phyloP scores from a whole-genome alignment of 1,140 invertebrate species.

The Drosophila obscura region DNA sequence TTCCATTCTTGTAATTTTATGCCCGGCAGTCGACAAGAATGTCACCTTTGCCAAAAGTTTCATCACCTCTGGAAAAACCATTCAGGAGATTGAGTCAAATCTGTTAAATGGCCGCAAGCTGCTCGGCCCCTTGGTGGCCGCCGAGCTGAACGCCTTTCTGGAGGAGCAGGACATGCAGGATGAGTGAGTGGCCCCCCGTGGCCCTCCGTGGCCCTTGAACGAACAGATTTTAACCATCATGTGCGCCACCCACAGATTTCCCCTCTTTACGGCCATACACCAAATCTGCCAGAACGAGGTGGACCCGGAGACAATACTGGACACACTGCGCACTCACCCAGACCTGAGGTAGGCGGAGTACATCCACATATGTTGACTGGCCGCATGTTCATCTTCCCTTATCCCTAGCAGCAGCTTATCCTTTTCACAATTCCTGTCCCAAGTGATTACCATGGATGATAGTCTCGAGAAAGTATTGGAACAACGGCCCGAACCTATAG shows the following conservation, averaged over 20 bases:
- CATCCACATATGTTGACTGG: too few species aligned
- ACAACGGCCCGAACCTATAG: conserved; percentile 10
- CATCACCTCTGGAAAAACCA: conserved; percentile 94
- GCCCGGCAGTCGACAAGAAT: conserved; percentile 91
- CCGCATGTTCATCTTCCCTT: neutral
- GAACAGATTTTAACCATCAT: conserved; percentile 18
- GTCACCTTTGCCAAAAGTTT: conserved; percentile 96
- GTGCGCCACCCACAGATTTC: conserved; percentile 88
- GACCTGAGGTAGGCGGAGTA: conserved; percentile 93
- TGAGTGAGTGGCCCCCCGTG: conserved; percentile 85
- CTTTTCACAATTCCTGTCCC: conserved; percentile 36
- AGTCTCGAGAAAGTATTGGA: conserved; percentile 21
- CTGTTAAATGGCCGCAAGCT: conserved; percentile 98
- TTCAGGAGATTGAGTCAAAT: conserved; percentile 95
- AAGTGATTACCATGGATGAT: conserved; percentile 11
- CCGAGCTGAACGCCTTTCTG: conserved; percentile 96
- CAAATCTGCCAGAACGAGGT: conserved; percentile 94
- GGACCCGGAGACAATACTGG: conserved; percentile 90
- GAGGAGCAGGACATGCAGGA: conserved; percentile 92
- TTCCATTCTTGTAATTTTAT: too few species aligned
- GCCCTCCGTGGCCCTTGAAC: too few species aligned
- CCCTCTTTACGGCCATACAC: conserved; percentile 97
- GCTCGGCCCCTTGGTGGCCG: conserved; percentile 97
- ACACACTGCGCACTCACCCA: conserved; percentile 96
- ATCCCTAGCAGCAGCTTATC: conserved; percentile 28